Base-by-base conservation (phyloP, 1,140 invertebrate species). In the Pentalonia nigronervosa region DNA sequence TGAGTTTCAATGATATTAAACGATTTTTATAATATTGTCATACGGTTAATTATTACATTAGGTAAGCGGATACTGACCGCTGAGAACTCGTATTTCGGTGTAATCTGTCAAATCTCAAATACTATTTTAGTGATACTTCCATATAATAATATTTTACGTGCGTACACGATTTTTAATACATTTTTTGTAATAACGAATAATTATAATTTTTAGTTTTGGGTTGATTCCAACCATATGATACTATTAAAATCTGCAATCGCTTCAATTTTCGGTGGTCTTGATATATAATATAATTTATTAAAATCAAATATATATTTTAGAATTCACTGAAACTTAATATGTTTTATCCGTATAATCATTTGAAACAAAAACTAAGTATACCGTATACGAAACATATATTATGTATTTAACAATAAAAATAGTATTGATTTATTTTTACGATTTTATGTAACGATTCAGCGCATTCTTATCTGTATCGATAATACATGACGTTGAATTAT, bases 401-500 rank as follows among this genome's bases (percentile, higher is more conserved):
- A n/a, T 48, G 25, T 48, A 34, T 87, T 50, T 87, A 4, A n/a
- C 25, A 48, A 87, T 87, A 87, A 87, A 87, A 88, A n/a, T n/a
- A 9, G 7, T 21, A 53, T 53, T 50, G 47, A 50, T 88, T 88
- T 88, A 88, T 88, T 50, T 86, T 88, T 88, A 53, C 20, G n/a
- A 53, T 53, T 88, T 53, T 21, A 53, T 34, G n/a, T 53, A 41
- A 48, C 36, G 23, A 67, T 1, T 14, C 25, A 45, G 41, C 0
- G 11, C n/a, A 76, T 90, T 67, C 14, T 90, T 90, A 45, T 67
- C 36, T 60, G 30, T 23, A n/a, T 30, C 36, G 20, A 60, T 30
- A 90, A 45, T 90, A 67, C 36, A 30, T 45, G n/a, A 34, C 56
- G 14, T 60, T 90, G 56, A 90, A 90, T 90, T 67, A 67, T 67